Percentiles rank a stretch among this genome's conserved stretches.
These are phyloP conservation scores for Euleptes europaea DNA, from an alignment of 2,113 vertebrate species.

Conservation along the genomic window DNA sequence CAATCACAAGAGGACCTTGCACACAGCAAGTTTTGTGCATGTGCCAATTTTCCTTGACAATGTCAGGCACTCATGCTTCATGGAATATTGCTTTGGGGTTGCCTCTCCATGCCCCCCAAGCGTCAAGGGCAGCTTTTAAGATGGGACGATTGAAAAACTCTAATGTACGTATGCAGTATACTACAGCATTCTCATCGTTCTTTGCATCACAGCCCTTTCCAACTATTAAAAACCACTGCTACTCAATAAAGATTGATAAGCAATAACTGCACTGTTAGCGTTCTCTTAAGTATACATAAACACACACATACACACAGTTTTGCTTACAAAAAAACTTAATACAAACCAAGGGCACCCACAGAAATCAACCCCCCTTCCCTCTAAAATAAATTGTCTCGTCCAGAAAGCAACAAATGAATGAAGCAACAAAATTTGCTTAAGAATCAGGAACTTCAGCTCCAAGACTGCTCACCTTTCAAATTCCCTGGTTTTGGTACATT, in stretches of 20 bases:
- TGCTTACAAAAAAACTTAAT: too few relatives aligned
- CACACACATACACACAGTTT: too few relatives aligned
- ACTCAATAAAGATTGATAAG: too few relatives aligned
- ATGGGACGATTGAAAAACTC: too few relatives aligned
- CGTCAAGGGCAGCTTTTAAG: background rate
- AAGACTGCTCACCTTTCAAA: conserved; percentile 88
- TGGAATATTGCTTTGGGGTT: background rate
- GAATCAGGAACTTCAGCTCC: background rate
- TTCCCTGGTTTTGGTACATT: conserved; percentile 97
- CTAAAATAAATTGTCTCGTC: too few relatives aligned
- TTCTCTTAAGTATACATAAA: too few relatives aligned
- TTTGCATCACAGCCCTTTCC: too few relatives aligned
- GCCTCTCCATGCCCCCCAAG: background rate
- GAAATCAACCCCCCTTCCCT: too few relatives aligned
- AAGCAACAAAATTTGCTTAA: background rate
- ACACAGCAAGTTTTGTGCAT: background rate
- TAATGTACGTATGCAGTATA: background rate
- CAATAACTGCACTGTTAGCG: too few relatives aligned
- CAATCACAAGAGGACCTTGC: background rate
- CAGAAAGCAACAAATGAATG: background rate
- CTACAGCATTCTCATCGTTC: too few relatives aligned
- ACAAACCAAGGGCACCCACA: too few relatives aligned
- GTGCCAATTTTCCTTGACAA: background rate
- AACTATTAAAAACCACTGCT: too few relatives aligned
- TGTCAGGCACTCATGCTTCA: background rate